Evolutionary conservation across 2,797 vertebrate species (phyloP).

Genomic region (Protonibea diacanthus): DNA sequence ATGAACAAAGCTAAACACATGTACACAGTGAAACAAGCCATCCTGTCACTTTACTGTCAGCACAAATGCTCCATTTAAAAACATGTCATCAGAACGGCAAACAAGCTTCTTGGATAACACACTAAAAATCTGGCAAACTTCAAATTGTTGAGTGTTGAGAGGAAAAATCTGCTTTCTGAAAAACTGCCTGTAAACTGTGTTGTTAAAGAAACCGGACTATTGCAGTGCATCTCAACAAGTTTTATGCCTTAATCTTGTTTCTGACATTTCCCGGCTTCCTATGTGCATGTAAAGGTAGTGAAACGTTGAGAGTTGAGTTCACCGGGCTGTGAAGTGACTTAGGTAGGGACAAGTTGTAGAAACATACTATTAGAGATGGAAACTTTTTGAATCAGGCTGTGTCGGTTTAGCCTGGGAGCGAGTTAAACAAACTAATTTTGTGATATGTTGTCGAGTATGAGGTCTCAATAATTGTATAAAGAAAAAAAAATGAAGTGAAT

Average conservation of each 20-base stretch:
- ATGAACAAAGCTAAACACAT: not conserved
- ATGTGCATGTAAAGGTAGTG: slow-evolving; percentile 59
- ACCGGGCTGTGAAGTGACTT: slow-evolving; percentile 25
- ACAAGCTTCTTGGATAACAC: not conserved
- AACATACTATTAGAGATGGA: slow-evolving; percentile 22
- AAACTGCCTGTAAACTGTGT: not conserved
- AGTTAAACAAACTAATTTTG: slow-evolving; percentile 40
- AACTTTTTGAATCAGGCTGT: slow-evolving; percentile 16
- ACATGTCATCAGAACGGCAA: not conserved
- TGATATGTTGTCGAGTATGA: slow-evolving; percentile 46
- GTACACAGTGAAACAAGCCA: not conserved
- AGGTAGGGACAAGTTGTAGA: slow-evolving; percentile 22
- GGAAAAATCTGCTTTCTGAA: not conserved
- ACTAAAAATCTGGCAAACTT: not conserved
- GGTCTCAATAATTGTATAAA: slow-evolving; percentile 37
- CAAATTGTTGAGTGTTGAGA: not conserved
- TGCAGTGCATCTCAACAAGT: slow-evolving; percentile 1
- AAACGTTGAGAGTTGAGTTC: slow-evolving; percentile 31
- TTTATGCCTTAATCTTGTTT: slow-evolving; percentile 40
- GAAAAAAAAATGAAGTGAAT: slow-evolving; percentile 42
- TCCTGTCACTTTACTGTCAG: not conserved
- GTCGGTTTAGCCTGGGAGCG: slow-evolving; percentile 5
- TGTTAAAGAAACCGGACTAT: not conserved
- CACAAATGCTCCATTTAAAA: not conserved
- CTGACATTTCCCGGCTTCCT: slow-evolving; percentile 39